These are phyloP conservation scores for Coilia nasus DNA, from an alignment of 2,797 vertebrate species.

Conservation along the genomic window DNA sequence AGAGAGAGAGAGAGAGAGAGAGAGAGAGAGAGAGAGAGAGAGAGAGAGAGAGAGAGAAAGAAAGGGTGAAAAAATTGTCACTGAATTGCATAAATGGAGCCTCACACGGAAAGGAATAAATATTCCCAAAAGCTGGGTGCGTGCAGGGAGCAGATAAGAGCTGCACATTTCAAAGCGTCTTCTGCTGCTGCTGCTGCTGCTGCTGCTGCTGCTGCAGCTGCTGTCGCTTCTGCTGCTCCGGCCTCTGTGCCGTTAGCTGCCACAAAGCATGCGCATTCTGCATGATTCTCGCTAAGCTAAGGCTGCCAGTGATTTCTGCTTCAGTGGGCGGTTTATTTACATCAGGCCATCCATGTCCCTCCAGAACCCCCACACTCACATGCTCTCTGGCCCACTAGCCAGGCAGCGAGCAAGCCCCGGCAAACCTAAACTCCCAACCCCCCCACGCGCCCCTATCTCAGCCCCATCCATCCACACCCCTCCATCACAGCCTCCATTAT, in stretches of 20 bases:
- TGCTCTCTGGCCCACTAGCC: conserved; percentile 38
- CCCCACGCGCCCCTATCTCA: neutral
- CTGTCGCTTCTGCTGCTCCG: neutral
- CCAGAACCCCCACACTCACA: neutral
- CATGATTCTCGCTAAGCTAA: neutral
- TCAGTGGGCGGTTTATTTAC: conserved; percentile 1
- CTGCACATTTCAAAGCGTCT: neutral
- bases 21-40: no score
- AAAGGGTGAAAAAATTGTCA: neutral
- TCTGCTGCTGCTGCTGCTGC: neutral
- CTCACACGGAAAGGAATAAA: neutral
- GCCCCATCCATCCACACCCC: neutral
- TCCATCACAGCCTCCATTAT: conserved; percentile 65
- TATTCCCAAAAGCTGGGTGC: conserved; percentile 18
- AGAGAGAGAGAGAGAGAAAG: neutral
- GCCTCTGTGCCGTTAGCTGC: no score
- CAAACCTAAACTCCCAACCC: conserved; percentile 43
- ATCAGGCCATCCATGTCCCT: conserved; percentile 62
- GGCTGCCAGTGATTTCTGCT: neutral
- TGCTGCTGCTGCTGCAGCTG: neutral
- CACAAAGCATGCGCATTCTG: neutral
- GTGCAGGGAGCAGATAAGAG: conserved; percentile 14
- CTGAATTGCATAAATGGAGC: conserved; percentile 4
- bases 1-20: no score
- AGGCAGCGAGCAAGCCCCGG: conserved; percentile 48